Percentiles rank a stretch among this genome's conserved stretches.
Evolutionary conservation across 2,888 invertebrate genomes (phyloP).

Genomic region (Pocota personata): DNA sequence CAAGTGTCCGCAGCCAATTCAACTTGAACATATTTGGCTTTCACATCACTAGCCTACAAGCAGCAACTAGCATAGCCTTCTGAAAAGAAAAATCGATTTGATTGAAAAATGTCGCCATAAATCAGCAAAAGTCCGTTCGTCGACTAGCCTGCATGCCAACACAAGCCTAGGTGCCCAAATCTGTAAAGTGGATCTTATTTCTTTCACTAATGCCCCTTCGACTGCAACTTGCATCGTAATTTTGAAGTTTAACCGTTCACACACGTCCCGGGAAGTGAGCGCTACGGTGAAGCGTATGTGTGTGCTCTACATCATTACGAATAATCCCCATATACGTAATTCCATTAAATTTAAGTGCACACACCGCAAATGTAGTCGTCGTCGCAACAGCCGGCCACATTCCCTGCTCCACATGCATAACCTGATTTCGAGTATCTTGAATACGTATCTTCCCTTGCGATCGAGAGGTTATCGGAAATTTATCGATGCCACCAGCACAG

Average conservation of each 20-base stretch:
- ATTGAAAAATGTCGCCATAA: constrained; percentile 56
- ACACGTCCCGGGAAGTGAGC: constrained; percentile 21
- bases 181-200: constrained; percentile 63
- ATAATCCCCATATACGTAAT: constrained; percentile 63
- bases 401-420: constrained; percentile 16
- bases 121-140: constrained; percentile 20
- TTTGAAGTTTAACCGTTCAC: constrained; percentile 65
- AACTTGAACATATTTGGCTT: constrained; percentile 44
- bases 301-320: constrained; percentile 71
- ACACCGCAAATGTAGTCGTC: constrained; percentile 66
- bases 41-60: constrained; percentile 32
- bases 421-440: constrained; percentile 55
- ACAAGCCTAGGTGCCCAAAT: constrained; percentile 51
- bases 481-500: constrained; percentile 57
- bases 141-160: constrained; percentile 3
- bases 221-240: constrained; percentile 60
- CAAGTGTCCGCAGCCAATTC: constrained; percentile 14
- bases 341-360: constrained; percentile 75
- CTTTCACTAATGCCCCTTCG: constrained; percentile 43
- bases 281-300: neutral
- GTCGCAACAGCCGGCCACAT: constrained; percentile 42
- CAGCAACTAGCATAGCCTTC: constrained; percentile 8
- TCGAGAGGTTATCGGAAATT: constrained; percentile 66
- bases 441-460: constrained; percentile 60
- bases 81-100: constrained; percentile 16